phyloP scores from a whole-genome alignment of 2,888 invertebrate species.

The Amphipyra berbera region DNA sequence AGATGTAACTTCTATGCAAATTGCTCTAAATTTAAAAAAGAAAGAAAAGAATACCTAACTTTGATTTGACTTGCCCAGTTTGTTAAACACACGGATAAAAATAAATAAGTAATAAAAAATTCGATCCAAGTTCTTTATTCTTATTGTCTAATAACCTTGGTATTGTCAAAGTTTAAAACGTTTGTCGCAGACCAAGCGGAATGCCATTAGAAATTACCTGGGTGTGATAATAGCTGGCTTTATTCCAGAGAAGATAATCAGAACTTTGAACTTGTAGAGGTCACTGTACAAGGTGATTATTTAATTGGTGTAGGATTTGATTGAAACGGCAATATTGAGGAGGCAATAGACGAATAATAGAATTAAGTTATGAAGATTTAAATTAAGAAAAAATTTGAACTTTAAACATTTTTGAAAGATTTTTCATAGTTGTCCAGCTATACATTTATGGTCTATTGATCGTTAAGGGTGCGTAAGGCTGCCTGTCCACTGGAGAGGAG shows the following conservation, averaged over 20 bases:
- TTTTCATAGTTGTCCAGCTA: no score
- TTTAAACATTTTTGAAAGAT: no score
- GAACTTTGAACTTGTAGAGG: background rate
- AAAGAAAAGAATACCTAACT: no score
- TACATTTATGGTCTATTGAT: no score
- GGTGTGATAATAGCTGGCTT: constrained; percentile 1
- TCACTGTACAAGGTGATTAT: constrained; percentile 1
- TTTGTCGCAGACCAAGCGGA: constrained; percentile 19
- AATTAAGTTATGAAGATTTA: no score
- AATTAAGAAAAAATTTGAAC: no score
- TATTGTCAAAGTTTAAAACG: constrained; percentile 32
- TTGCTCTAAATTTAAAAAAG: constrained; percentile 13
- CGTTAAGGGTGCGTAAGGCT: no score
- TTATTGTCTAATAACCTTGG: constrained; percentile 35
- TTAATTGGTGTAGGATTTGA: constrained; percentile 1
- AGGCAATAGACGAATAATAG: background rate
- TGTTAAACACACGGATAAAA: no score
- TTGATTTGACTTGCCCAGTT: no score
- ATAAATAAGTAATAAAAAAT: constrained; percentile 1
- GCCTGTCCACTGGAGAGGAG: no score
- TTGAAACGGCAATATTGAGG: background rate
- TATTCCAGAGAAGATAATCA: background rate
- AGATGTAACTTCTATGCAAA: constrained; percentile 34
- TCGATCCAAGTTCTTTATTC: constrained; percentile 11
- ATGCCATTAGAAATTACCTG: constrained; percentile 11